Base-by-base conservation (phyloP, 1,140 invertebrate species). In the Nebria ingens region DNA sequence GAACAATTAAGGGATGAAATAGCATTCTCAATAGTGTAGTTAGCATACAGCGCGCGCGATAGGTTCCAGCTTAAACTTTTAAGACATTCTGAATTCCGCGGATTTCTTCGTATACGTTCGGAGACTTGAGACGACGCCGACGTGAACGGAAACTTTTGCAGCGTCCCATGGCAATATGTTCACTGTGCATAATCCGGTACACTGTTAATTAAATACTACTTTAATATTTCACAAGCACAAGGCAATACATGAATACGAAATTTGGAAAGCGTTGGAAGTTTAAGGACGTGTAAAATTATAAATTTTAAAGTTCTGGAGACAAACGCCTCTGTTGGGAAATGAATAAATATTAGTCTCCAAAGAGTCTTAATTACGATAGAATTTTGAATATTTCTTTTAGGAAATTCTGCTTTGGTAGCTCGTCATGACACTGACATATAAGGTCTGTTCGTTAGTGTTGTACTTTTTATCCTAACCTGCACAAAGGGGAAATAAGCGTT, bases 301-400 rank as follows among this genome's bases (percentile, higher is more conserved):
- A 45, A 45, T 45, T 45, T 45, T 45, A 45, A 45, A 45, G 40
- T 45, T 45, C 40, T 45, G 40, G 40, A 45, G 40, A 45, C 40
- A 45, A 45, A 45, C 9, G 17, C 40, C 9, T 17, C 40, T 6
- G 3, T 3, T 12, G 40, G 40, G 40, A 45, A 45, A 45, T 45
- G 40, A 45, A 45, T 45, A 45, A 45, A 45, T 45, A 45, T 45
- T 45, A 45, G 40, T 45, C 40, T 17, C 40, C 9, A 17, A 11
- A 11, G 40, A 6, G 6, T 6, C 40, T 45, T 45, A 45, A 45
- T 45, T 45, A 45, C 40, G 40, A 45, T 45, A 17, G 40, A 45
- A 17, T 45, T 45, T 45, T 17, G 17, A 45, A 45, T 45, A 12
- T 45, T 45, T 17, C 40, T 45, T 45, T 45, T 17, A 11, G 40